Conservation (phyloP, 2,797 vertebrate genomes). For the Macroramphosus scolopax region DNA sequence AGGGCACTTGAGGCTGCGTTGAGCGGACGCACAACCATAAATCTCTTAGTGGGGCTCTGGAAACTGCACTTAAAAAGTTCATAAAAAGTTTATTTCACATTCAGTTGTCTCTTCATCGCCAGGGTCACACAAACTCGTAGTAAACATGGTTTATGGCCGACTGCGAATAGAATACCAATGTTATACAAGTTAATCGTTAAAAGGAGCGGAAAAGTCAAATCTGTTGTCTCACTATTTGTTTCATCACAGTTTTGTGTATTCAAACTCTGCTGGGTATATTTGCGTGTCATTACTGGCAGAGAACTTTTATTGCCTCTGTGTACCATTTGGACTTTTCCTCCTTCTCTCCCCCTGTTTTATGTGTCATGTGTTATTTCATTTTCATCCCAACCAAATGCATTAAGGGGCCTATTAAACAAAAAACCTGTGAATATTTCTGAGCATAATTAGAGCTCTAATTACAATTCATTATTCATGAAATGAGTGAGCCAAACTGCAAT, state of each 20-base stretch:
- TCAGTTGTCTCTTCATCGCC: conserved; percentile 8
- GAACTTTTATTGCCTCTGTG: conserved; percentile 41
- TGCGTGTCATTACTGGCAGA: conserved; percentile 51
- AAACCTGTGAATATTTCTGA: conserved; percentile 68
- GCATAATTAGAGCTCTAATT: conserved; percentile 68
- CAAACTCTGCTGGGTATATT: conserved; percentile 38
- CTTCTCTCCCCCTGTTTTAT: conserved; percentile 50
- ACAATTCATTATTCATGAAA: conserved; percentile 72
- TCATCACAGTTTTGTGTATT: conserved; percentile 33
- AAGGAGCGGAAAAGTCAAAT: conserved; percentile 23
- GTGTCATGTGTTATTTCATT: conserved; percentile 55
- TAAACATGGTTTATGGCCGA: conserved; percentile 18
- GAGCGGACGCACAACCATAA: too few relatives aligned
- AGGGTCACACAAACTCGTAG: background rate
- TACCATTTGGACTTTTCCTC: conserved; percentile 36
- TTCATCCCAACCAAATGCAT: conserved; percentile 48
- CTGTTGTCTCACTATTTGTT: conserved; percentile 20
- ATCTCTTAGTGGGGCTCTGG: too few relatives aligned
- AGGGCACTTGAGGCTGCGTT: too few relatives aligned
- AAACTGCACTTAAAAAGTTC: too few relatives aligned
- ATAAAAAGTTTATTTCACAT: conserved; percentile 6
- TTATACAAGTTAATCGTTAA: conserved; percentile 27
- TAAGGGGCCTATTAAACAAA: conserved; percentile 55
- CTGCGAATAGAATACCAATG: conserved; percentile 17
- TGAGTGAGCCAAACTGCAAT: conserved; percentile 38